Evolutionary conservation across 2,888 invertebrate species (phyloP), one percentile per base, ranked within the genome.

Genomic region (Pseudococcus jackbeardsleyi): DNA sequence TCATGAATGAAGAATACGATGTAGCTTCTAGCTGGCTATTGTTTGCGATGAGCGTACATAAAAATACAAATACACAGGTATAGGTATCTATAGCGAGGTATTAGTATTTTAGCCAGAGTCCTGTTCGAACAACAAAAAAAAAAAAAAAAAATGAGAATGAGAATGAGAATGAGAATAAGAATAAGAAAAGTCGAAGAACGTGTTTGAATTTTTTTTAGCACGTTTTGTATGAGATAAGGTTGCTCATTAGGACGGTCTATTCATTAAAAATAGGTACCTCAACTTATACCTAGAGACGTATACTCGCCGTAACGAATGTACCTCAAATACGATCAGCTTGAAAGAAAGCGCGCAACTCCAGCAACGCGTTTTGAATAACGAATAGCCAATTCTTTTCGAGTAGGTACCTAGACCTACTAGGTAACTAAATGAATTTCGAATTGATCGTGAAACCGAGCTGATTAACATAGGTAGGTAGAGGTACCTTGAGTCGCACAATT

Each of bases 1-100:
- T 33, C 68, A 72, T 72, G 68, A 72, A 72, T 72, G 68, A 59
- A 64, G 68, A 72, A 72, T 72, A 22, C 22, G 12, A 17, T 54
- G 54, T 54, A 17, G 17, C 54, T 54, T 54, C 22, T 64, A 12
- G 68, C 68, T 72, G 19, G 68, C 68, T n/a, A 72, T 72, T 72
- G 68, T 72, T 5, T 33, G 68, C 59, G 59, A 59, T 59, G 59
- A 19, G 59, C 59, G 19, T 19, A 59, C 59, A 33, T 33, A 33
- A 33, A 33, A 33, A 59, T 19, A 19, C n/a, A 59, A 6, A 19
- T 19, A 19, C 11, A 59, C 59, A 5, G 19, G 59, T 19, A 19
- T 19, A n/a, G 3, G 26, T 33, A 33, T 33, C 26, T 33, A 33
- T 33, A 33, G 26, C 26, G 26, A 33, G 3, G 26, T 33, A 33